Base-by-base conservation (phyloP, 2,113 vertebrate species). In the Lasiurus cinereus region DNA sequence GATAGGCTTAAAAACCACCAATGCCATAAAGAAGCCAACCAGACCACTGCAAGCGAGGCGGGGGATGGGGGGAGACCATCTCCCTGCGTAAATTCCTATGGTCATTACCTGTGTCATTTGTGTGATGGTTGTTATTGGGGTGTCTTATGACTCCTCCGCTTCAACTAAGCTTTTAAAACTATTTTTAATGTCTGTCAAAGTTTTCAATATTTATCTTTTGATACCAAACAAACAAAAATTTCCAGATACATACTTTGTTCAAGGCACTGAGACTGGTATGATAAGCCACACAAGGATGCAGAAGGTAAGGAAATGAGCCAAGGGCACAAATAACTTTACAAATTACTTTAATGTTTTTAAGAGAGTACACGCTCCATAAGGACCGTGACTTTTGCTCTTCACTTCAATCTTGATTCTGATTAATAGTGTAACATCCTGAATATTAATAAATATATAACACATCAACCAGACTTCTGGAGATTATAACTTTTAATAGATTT, bases 131-230 rank as follows among this genome's bases (percentile, higher is more conserved):
- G 76, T 18, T 93, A 67, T 4, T 52, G 14, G 1, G 15, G 89
- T 70, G 50, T 54, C 11, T 39, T 76, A 16, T 8, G 16, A 69
- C 18, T 74, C 50, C 13, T 72, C 52, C 13, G 67, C 52, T 79
- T 74, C 48, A 90, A 39, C 21, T 85, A 62, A 91, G 52, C 14
- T 76, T 73, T 91, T 22, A 79, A 91, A 91, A 70, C 9, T 76
- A 79, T 52, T 59, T 86, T 91, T 52, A 56, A 74, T 27, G 78
- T 70, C 48, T 24, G 31, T 85, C 33, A 33, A 87, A 54, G 62
- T 69, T 59, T 70, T 72, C 54, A 72, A 7, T 64, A 13, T 67
- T 91, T 64, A 27, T 62, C 29, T 84, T 48, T 77, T 93, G 29
- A 82, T 85, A 91, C 1, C 21, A 90, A 66, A 64, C 21, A 90